These are phyloP conservation scores for Cephus nigrinus DNA, from an alignment of 2,888 invertebrate genomes.

Conservation along the genomic window DNA sequence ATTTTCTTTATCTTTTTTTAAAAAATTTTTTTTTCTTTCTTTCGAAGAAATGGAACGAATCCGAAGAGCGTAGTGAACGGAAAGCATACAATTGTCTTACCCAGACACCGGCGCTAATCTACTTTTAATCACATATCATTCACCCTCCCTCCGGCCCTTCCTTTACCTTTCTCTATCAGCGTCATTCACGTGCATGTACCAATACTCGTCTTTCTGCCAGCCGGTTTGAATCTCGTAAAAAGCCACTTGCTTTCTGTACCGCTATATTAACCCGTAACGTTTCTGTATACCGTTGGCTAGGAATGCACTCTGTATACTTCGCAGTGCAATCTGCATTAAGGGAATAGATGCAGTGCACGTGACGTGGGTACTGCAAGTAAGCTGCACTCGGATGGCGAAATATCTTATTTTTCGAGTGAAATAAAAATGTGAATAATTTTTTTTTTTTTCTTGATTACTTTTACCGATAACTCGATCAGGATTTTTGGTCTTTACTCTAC, in stretches of 20 bases:
- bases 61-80: background rate
- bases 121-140: slow-evolving; percentile 18
- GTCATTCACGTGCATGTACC: no score
- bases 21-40: background rate
- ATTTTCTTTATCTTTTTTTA: background rate
- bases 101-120: slow-evolving; percentile 16
- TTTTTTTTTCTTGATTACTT: no score
- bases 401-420: no score
- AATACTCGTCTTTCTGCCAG: no score
- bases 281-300: background rate
- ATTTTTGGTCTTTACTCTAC: no score
- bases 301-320: no score
- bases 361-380: no score
- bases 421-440: no score
- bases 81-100: slow-evolving; percentile 12
- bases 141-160: background rate
- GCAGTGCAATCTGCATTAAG: no score
- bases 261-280: background rate
- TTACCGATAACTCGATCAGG: no score
- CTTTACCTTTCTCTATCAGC: background rate
- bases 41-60: background rate
- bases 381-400: no score
- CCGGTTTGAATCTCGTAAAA: background rate
- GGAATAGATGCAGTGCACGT: no score
- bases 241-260: slow-evolving; percentile 1